Evolutionary conservation across 2,888 invertebrate species (phyloP), one percentile per base, ranked within the genome.

Genomic region (Saturnia pavonia): DNA sequence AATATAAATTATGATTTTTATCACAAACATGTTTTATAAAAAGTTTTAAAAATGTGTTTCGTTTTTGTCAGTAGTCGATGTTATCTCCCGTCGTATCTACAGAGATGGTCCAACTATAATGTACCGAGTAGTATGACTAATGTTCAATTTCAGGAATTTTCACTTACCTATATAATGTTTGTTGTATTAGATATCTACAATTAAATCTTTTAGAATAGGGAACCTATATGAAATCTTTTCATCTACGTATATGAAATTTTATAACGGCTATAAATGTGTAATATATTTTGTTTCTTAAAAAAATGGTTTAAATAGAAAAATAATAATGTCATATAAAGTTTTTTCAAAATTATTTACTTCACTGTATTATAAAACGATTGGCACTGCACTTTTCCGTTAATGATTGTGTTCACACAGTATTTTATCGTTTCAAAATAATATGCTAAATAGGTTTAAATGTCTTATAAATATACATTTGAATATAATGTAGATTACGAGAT

Each of bases 331-430:
- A n/a, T 60, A 60, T 14, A 60, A 27, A 60, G 4, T 60, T 25
- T 60, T 68, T 40, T 54, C 34, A 14, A 54, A 54, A 68, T 40
- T 68, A n/a, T 51, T 22, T 54, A 54, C n/a, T 12, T 81, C 87
- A 87, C 87, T 88, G 87, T 88, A 87, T 82, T 84, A 81, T 82
- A 81, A 82, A 81, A 7, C 78, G 75, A 88, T 88, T 90, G 89
- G 91, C 91, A 91, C 88, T 80, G 91, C 92, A 91, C 91, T 87
- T 89, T 85, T 84, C 81, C 86, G 88, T 82, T 85, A 80, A 79
- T 81, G 81, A 88, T 84, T 90, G 86, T 91, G 88, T 86, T 75
- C 85, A 89, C 91, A 88, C 90, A 88, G 88, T 88, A 91, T 90
- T 84, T 79, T 83, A 83, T 79, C 80, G 77, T 77, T 80, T 78